Base-by-base conservation (phyloP, 2,113 vertebrate species). In the Hystrix brachyura region DNA sequence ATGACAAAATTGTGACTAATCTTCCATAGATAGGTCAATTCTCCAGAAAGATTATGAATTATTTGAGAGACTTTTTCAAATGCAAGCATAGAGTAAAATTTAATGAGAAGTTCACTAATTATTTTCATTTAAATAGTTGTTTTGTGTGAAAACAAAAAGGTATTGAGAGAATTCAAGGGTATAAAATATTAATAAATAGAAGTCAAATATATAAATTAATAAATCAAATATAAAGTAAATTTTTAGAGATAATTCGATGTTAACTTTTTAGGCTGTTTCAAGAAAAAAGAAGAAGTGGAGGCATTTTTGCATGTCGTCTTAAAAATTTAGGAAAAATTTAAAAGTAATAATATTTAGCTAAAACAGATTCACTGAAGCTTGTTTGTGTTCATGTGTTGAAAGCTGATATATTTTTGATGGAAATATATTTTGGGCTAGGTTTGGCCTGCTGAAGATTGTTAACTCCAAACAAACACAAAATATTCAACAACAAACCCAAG, bases 261-360 rank as follows among this genome's bases (percentile, higher is more conserved):
- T 46, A 94, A 85, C 5, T 72, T 65, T 96, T 62, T 4, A 93
- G 91, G 55, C 18, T 82, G n/a, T 93, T 96, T 97, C 1, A 92
- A 92, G 59, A 55, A 67, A 94, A 96, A 86, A 76, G 34, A 94
- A 93, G 97, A 96, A 95, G 59, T 32, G 85, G 18, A 84, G 79
- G 92, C 76, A 94, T 92, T 48, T 97, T 97, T 98, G 95, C 32
- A 96, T 71, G 92, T 69, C 27, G 84, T 57, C 97, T 96, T 83
- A 94, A 98, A 97, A 76, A 10, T 18, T 97, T 87, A 51, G 43
- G 38, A 21, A 53, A 96, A 94, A 82, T 79, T 80, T 82, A 82
- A 91, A 38, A 92, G 83, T 62, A 60, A 82, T 84, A 60, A 74
- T 86, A 85, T 96, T 95, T 96, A 94, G 46, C 21, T 89, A 65